Evolutionary conservation across 2,113 vertebrate species (phyloP).

Genomic region (Cololabis saira): DNA sequence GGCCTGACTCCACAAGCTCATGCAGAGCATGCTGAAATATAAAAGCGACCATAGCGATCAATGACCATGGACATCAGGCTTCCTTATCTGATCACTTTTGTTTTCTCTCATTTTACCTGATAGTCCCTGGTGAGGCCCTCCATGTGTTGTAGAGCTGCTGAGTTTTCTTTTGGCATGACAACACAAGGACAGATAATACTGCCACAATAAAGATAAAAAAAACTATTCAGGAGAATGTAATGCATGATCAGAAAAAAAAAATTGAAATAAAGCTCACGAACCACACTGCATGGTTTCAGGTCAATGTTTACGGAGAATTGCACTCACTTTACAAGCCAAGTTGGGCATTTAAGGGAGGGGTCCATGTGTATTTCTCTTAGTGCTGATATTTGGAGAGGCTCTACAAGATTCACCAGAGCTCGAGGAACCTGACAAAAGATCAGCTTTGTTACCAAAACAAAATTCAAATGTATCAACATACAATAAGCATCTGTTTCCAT

Average conservation of each 20-base stretch:
- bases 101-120: conserved; percentile 79
- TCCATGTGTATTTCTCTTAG: conserved; percentile 83
- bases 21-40: conserved; percentile 64
- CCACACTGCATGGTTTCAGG: too few relatives aligned
- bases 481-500: not conserved
- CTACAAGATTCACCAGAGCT: conserved; percentile 88
- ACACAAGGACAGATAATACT: conserved; percentile 88
- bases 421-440: conserved; percentile 85
- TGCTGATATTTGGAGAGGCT: conserved; percentile 77
- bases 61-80: not conserved
- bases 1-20: conserved; percentile 75
- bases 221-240: too few relatives aligned
- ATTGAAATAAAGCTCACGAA: too few relatives aligned
- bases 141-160: conserved; percentile 78
- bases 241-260: too few relatives aligned
- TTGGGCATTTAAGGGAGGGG: conserved; percentile 81
- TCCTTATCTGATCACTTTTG: not conserved
- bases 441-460: conserved; percentile 1
- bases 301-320: not conserved
- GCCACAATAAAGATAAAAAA: conserved; percentile 21
- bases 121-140: conserved; percentile 77
- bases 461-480: not conserved
- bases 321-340: conserved; percentile 77
- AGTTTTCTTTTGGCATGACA: conserved; percentile 75
- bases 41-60: not conserved